Evolutionary conservation across 2,797 vertebrate genomes (phyloP), one percentile per base, ranked within the genome.

Genomic region (Cossypha polioptera): DNA sequence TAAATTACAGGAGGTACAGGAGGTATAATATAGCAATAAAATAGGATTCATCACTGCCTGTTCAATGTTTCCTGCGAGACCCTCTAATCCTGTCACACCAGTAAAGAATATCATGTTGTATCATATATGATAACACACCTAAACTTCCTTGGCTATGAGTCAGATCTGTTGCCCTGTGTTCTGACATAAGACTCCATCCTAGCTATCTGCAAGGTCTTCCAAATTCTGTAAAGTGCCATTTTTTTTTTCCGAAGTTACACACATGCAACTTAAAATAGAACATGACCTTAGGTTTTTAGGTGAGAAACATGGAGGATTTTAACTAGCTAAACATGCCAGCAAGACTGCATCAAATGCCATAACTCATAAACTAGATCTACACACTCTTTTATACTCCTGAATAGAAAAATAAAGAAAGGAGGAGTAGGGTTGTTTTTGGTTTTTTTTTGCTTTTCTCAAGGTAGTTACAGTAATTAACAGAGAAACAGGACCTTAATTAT

Each of bases 401-500:
- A 33, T 33, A 9, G 10, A 33, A 54, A 54, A 55, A 54, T n/a
- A 54, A 54, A 54, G 20, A n/a, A 54, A 22, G 53, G 19, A 54
- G 20, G 9, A 16, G n/a, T n/a, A 24, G n/a, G 9, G 20, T 20
- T n/a, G n/a, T 19, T 53, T 53, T 53, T 18, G 29, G 28, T 5
- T 13, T 14, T 54, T n/a, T 21, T 54, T 54, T 55, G 0, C 6
- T 87, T 97, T 97, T 91, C 68, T 67, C 28, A 80, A 93, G 74
- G 16, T 45, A 68, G 92, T 86, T 95, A 72, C 14, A 86, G 47
- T 94, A 96, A 96, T 95, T 88, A 95, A 71, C 67, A 92, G 91
- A 92, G 88, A 96, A 97, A 93, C 31, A 79, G 62, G 54, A 97
- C 43, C 54, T 94, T 96, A 92, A 96, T 97, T 94, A 92, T 91